Evolutionary conservation across 2,888 invertebrate genomes (phyloP).

Genomic region (Mesochorus sp.): DNA sequence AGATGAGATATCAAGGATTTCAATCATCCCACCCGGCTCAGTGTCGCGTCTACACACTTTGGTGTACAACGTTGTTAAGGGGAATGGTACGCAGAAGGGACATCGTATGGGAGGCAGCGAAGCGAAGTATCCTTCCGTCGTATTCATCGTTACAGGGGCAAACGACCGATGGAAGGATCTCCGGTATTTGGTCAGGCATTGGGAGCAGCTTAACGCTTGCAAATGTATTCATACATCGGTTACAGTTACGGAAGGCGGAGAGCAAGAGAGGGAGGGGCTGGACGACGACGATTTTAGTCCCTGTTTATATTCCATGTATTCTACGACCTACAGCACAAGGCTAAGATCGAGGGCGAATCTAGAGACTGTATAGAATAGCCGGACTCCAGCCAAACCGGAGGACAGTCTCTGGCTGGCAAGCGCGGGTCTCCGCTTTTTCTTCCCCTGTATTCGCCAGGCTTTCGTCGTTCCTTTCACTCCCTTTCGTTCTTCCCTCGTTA

Average conservation of each 20-base stretch:
- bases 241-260: conserved; percentile 50
- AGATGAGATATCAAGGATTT: conserved; percentile 47
- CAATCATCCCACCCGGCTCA: conserved; percentile 37
- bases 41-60: conserved; percentile 15
- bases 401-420: conserved; percentile 34
- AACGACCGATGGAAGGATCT: conserved; percentile 49
- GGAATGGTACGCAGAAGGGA: conserved; percentile 16
- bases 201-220: conserved; percentile 64
- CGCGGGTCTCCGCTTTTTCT: conserved; percentile 11
- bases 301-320: conserved; percentile 69
- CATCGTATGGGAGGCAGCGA: conserved; percentile 11
- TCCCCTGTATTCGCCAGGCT: neutral
- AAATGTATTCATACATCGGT: conserved; percentile 65
- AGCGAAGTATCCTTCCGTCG: conserved; percentile 39
- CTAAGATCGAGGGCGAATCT: conserved; percentile 11
- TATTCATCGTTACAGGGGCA: conserved; percentile 38
- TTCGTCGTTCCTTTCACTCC: conserved; percentile 29
- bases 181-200: conserved; percentile 63
- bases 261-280: conserved; percentile 16
- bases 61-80: conserved; percentile 15
- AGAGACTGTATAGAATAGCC: conserved; percentile 33
- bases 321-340: conserved; percentile 10
- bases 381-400: conserved; percentile 25
- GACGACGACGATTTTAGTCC: conserved; percentile 54
- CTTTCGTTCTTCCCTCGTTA: conserved; percentile 43